These are phyloP conservation scores for Cyclophora albipunctata DNA, from an alignment of 2,888 invertebrate species.

Conservation along the genomic window DNA sequence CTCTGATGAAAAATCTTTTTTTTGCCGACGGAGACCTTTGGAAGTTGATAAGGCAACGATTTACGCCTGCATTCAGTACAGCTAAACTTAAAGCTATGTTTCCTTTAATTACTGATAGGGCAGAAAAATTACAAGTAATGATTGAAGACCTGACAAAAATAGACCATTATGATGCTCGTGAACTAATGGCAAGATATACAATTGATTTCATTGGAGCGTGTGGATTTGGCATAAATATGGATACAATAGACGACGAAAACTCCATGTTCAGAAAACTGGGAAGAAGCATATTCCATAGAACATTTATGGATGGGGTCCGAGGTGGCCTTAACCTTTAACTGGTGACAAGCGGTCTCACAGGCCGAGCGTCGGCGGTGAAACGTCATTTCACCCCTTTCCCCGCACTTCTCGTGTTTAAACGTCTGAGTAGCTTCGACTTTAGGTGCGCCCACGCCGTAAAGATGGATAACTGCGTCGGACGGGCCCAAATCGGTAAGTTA, in stretches of 20 bases:
- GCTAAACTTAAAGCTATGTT: conserved; percentile 64
- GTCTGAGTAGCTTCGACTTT: no score
- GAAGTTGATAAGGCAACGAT: conserved; percentile 53
- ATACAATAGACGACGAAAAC: conserved; percentile 48
- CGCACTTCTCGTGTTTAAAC: no score
- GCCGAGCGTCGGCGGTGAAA: no score
- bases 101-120: conserved; percentile 52
- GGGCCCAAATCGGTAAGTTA: no score
- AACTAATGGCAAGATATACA: conserved; percentile 62
- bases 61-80: conserved; percentile 58
- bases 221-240: conserved; percentile 60
- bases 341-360: no score
- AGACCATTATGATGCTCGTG: conserved; percentile 50
- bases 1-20: conserved; percentile 54
- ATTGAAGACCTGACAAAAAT: conserved; percentile 38
- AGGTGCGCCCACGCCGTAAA: no score
- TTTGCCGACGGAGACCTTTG: conserved; percentile 60
- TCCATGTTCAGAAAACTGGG: conserved; percentile 57
- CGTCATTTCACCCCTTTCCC: no score
- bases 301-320: conserved; percentile 37
- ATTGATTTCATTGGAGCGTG: conserved; percentile 64
- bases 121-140: conserved; percentile 48
- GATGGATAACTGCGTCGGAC: no score
- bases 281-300: conserved; percentile 50
- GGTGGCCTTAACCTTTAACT: conserved; percentile 25